Conservation (phyloP, 2,113 vertebrate genomes). For the Setophaga coronata region DNA sequence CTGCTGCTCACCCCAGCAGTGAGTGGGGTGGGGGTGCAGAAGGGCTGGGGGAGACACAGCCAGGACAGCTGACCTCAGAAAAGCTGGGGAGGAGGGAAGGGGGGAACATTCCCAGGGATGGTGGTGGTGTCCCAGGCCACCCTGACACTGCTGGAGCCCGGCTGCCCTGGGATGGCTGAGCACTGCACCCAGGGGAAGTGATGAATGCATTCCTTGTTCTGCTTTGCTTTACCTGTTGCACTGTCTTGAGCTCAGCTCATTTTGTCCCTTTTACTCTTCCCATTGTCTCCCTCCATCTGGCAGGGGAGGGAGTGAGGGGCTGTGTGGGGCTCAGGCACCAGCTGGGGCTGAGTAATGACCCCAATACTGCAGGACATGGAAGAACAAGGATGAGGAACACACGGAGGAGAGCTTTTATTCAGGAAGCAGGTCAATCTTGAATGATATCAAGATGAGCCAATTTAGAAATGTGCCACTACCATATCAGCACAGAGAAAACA, state of each 20-base stretch:
- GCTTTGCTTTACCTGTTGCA: not conserved
- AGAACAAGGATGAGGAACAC: not conserved
- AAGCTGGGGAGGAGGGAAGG: too few species aligned
- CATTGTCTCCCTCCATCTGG: not conserved
- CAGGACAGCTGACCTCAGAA: not conserved
- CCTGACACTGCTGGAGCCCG: not conserved
- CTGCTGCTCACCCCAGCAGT: not conserved
- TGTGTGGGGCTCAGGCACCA: not conserved
- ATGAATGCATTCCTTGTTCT: not conserved
- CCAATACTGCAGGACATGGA: not conserved
- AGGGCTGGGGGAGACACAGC: not conserved
- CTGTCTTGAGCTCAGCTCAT: not conserved
- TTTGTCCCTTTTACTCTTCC: not conserved
- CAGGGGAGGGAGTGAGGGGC: not conserved
- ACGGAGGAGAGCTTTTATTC: not conserved
- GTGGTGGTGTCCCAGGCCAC: not conserved
- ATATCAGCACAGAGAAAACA: not conserved
- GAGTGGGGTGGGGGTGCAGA: not conserved
- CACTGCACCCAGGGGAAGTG: not conserved
- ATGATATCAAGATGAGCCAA: not conserved
- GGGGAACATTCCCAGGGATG: not conserved
- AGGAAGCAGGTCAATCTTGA: not conserved
- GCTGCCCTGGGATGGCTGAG: not conserved
- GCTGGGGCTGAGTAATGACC: too few species aligned
- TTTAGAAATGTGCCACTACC: not conserved